Evolutionary conservation across 2,888 invertebrate genomes (phyloP).

Genomic region (Dascillus cervinus): DNA sequence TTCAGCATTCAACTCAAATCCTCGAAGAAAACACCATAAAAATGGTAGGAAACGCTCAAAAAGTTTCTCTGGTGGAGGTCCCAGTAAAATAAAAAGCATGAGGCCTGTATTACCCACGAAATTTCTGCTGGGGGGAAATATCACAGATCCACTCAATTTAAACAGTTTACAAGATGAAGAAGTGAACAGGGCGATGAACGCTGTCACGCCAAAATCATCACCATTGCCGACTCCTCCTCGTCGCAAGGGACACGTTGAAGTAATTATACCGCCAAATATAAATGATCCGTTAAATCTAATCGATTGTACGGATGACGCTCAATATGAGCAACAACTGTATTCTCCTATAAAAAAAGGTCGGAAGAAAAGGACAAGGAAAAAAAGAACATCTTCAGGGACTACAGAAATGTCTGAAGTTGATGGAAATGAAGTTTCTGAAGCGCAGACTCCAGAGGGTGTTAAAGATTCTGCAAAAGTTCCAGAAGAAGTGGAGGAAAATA

Average conservation of each 20-base stretch:
- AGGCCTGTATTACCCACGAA: conserved; percentile 85
- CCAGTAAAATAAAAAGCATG: conserved; percentile 43
- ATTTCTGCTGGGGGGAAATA: conserved; percentile 90
- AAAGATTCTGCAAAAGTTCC: conserved; percentile 40
- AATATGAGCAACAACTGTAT: conserved; percentile 72
- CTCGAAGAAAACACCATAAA: conserved; percentile 12
- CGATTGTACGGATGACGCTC: conserved; percentile 70
- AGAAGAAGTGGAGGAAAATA: conserved; percentile 32
- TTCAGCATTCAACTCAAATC: conserved; percentile 8
- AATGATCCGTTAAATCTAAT: conserved; percentile 85
- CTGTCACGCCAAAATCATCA: conserved; percentile 88
- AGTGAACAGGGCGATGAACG: conserved; percentile 71
- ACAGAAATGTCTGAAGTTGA: conserved; percentile 23
- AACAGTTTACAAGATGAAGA: conserved; percentile 83
- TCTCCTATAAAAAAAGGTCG: conserved; percentile 57
- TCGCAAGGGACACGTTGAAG: conserved; percentile 75
- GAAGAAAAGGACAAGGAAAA: conserved; percentile 59
- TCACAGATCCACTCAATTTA: conserved; percentile 88
- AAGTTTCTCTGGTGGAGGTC: conserved; percentile 49
- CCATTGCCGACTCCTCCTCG: conserved; percentile 79
- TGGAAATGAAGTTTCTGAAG: conserved; percentile 35
- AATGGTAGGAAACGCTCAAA: conserved; percentile 58
- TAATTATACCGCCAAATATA: conserved; percentile 84
- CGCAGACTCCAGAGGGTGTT: conserved; percentile 38
- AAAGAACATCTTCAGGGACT: conserved; percentile 45